Conservation (phyloP, 2,113 vertebrate species). For the Abramis brama region DNA sequence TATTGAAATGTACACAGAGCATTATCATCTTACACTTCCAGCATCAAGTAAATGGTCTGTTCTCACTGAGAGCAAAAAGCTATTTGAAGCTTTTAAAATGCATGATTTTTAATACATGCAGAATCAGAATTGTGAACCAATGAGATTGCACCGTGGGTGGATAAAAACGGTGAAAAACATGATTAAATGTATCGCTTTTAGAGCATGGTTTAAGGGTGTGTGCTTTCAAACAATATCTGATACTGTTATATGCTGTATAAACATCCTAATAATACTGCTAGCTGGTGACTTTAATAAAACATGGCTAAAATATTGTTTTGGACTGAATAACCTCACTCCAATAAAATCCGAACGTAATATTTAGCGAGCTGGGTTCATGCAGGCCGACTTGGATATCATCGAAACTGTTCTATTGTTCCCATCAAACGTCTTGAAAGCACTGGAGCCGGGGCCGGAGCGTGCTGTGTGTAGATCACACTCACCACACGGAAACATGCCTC, state of each 20-base stretch:
- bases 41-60: too few species aligned
- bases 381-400: background rate
- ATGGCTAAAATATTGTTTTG: constrained; percentile 1
- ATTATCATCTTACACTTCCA: too few species aligned
- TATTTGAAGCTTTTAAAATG: too few species aligned
- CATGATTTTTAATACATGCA: too few species aligned
- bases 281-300: constrained; percentile 13
- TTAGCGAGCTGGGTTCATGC: background rate
- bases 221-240: background rate
- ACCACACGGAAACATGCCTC: constrained; percentile 36
- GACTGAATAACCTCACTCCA: background rate
- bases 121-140: background rate
- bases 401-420: background rate
- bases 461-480: background rate
- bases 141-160: background rate
- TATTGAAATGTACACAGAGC: too few species aligned
- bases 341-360: constrained; percentile 11
- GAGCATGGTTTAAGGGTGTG: background rate
- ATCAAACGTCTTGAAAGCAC: constrained; percentile 7
- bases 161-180: background rate
- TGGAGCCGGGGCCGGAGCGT: background rate
- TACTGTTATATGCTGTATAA: background rate
- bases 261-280: background rate
- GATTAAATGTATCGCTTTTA: too few species aligned
- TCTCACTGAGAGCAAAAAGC: too few species aligned